Conservation (phyloP, 2,797 vertebrate genomes). For the Lagodon rhomboides region DNA sequence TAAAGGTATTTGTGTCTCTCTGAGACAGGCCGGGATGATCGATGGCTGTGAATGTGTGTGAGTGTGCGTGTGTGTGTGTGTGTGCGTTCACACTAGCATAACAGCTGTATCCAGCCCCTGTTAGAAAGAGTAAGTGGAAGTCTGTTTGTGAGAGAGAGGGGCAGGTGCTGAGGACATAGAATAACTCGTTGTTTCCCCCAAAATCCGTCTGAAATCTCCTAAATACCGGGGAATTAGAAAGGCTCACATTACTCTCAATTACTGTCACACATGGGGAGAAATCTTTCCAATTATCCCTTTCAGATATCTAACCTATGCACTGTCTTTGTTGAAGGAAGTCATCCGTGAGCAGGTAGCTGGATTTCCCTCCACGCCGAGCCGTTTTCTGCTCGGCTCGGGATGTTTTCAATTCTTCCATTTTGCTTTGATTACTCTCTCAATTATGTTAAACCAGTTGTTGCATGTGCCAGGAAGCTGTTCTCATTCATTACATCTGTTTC, state of each 20-base stretch:
- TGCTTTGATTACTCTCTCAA: constrained; percentile 63
- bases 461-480: constrained; percentile 66
- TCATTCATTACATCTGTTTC: constrained; percentile 69
- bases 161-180: constrained; percentile 74
- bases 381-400: constrained; percentile 41
- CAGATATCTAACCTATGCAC: constrained; percentile 36
- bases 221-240: constrained; percentile 73
- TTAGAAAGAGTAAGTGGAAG: constrained; percentile 37
- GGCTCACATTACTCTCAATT: constrained; percentile 79
- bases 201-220: constrained; percentile 75
- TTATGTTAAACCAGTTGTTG: constrained; percentile 66
- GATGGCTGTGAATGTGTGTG: constrained; percentile 34
- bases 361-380: constrained; percentile 29
- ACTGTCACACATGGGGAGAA: constrained; percentile 68
- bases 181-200: constrained; percentile 68
- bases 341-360: constrained; percentile 40
- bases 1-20: constrained; percentile 46
- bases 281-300: constrained; percentile 59
- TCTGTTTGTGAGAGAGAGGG: constrained; percentile 60
- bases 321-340: constrained; percentile 22
- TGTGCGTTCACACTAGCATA: constrained; percentile 41
- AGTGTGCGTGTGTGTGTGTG: constrained; percentile 16
- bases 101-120: constrained; percentile 75
- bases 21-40: constrained; percentile 44
- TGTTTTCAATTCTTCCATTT: constrained; percentile 47